Conservation (phyloP, 2,797 vertebrate genomes). For the Australoheros facetus region DNA sequence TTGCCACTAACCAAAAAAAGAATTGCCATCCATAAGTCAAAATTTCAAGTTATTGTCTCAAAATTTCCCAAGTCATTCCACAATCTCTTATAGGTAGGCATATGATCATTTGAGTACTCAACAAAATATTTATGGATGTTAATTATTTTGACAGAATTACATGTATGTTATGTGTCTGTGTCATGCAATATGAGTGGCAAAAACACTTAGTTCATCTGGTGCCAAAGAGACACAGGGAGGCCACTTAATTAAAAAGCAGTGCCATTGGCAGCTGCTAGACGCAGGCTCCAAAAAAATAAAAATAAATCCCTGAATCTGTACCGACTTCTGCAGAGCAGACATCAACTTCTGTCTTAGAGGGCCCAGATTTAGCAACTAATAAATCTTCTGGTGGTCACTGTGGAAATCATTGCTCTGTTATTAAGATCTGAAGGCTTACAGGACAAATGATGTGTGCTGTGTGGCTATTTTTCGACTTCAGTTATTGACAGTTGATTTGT, state of each 20-base stretch:
- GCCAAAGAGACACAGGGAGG: slow-evolving; percentile 29
- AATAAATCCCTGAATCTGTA: not conserved
- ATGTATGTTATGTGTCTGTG: not conserved
- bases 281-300: not conserved
- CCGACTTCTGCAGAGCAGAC: not conserved
- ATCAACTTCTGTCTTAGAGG: not conserved
- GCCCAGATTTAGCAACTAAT: too few relatives aligned
- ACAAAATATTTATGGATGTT: not conserved
- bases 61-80: not conserved
- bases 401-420: not conserved
- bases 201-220: slow-evolving; percentile 14
- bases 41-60: not conserved
- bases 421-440: slow-evolving; percentile 7
- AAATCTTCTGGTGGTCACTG: not conserved
- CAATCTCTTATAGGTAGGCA: not conserved
- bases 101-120: slow-evolving; percentile 5
- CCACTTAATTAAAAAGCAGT: not conserved
- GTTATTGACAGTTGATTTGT: not conserved
- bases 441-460: not conserved
- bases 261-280: not conserved
- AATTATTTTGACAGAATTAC: not conserved
- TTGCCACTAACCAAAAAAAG: not conserved
- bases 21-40: not conserved
- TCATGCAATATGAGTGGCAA: slow-evolving; percentile 2
- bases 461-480: not conserved